A percentile compares a stretch with the other conserved stretches of the same genome.
Conservation (phyloP, 1,140 invertebrate species). For the Heliconius congener region DNA sequence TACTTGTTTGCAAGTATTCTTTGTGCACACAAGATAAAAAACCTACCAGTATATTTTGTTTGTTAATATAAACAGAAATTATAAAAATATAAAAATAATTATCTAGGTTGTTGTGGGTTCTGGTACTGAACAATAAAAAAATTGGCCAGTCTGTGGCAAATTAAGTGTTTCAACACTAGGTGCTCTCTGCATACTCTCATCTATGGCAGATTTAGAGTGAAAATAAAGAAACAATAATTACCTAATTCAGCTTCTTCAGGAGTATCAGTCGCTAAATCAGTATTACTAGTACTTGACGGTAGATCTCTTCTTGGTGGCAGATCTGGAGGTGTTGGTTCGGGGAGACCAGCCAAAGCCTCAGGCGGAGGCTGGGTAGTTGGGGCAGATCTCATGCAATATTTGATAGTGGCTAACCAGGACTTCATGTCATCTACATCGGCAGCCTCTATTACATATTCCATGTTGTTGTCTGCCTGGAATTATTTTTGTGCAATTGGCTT, state of each 20-base stretch:
- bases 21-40: too few relatives aligned
- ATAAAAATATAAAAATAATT: too few relatives aligned
- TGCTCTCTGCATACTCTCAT: neutral
- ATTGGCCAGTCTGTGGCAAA: neutral
- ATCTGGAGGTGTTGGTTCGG: slow-evolving; percentile 76
- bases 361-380: slow-evolving; percentile 82
- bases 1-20: too few relatives aligned
- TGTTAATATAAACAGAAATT: too few relatives aligned
- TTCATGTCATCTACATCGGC: slow-evolving; percentile 94
- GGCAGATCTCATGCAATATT: slow-evolving; percentile 89
- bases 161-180: too few relatives aligned
- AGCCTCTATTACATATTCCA: slow-evolving; percentile 98
- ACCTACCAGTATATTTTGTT: too few relatives aligned
- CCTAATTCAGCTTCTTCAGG: slow-evolving; percentile 71
- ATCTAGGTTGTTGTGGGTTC: too few relatives aligned
- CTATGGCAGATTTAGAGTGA: neutral
- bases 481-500: neutral
- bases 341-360: slow-evolving; percentile 68
- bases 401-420: slow-evolving; percentile 92
- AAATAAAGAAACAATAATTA: slow-evolving; percentile 30
- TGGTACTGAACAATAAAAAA: too few relatives aligned
- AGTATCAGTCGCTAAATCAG: slow-evolving; percentile 66
- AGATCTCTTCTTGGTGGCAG: slow-evolving; percentile 74
- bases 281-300: slow-evolving; percentile 73
- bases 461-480: slow-evolving; percentile 89